These are phyloP conservation scores for Hafferia zeledoni DNA, from an alignment of 2,797 vertebrate genomes.

Conservation along the genomic window DNA sequence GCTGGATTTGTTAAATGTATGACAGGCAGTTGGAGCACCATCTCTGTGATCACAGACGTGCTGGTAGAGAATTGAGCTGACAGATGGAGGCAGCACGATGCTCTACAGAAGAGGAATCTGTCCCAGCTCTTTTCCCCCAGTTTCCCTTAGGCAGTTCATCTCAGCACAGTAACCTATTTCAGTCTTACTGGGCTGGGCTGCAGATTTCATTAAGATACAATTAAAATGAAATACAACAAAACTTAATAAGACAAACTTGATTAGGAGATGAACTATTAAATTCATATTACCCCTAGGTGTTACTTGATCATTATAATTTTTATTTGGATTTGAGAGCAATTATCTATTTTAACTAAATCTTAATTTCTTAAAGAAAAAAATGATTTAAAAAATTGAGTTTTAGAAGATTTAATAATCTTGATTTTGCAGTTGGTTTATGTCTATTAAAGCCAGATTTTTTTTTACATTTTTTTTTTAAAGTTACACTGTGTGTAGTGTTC, in stretches of 20 bases:
- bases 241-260: neutral
- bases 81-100: slow-evolving; percentile 15
- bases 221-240: slow-evolving; percentile 4
- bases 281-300: neutral
- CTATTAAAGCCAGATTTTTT: neutral
- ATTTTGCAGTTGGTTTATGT: neutral
- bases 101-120: neutral
- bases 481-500: neutral
- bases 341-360: neutral
- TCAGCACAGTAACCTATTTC: slow-evolving; percentile 43
- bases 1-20: neutral
- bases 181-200: neutral
- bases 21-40: neutral
- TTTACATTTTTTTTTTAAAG: neutral
- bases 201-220: slow-evolving; percentile 5
- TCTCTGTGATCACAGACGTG: slow-evolving; percentile 48
- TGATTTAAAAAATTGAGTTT: neutral
- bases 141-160: slow-evolving; percentile 28
- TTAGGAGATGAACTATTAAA: neutral
- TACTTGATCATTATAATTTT: neutral
- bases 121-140: neutral
- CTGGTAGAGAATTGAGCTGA: slow-evolving; percentile 26
- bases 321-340: neutral
- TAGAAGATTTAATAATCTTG: neutral
- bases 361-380: neutral